Evolutionary conservation across 2,113 vertebrate species (phyloP).

Genomic region (Emydocephalus ijimae): DNA sequence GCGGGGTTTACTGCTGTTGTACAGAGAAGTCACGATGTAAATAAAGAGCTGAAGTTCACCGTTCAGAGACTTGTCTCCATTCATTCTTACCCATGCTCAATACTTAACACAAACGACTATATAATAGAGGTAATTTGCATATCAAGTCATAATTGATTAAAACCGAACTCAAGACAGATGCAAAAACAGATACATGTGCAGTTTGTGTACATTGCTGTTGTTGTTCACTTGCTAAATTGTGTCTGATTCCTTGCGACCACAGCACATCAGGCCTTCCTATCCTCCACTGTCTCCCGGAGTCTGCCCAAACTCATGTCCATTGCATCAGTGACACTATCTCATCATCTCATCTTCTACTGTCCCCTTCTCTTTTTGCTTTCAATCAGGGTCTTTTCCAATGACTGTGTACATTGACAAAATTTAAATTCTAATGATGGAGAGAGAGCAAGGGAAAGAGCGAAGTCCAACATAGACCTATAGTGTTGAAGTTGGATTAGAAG

Average conservation of each 20-base stretch:
- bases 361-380: neutral
- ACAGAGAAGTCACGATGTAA: too few species aligned
- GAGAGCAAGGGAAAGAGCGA: neutral
- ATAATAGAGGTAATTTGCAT: neutral
- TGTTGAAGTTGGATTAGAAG: neutral
- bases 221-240: neutral
- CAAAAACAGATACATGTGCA: neutral
- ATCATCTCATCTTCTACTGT: neutral
- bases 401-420: neutral
- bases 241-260: neutral
- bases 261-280: neutral
- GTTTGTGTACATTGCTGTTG: neutral
- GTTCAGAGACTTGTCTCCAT: too few species aligned
- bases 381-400: neutral
- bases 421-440: neutral
- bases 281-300: too few species aligned
- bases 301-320: neutral
- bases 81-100: too few species aligned
- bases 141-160: neutral
- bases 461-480: neutral
- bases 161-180: neutral
- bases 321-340: neutral
- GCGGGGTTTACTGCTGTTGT: too few species aligned
- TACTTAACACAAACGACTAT: too few species aligned
- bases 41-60: too few species aligned